These are phyloP conservation scores for Drosophila histrio DNA, from an alignment of 2,888 invertebrate genomes.

Conservation along the genomic window DNA sequence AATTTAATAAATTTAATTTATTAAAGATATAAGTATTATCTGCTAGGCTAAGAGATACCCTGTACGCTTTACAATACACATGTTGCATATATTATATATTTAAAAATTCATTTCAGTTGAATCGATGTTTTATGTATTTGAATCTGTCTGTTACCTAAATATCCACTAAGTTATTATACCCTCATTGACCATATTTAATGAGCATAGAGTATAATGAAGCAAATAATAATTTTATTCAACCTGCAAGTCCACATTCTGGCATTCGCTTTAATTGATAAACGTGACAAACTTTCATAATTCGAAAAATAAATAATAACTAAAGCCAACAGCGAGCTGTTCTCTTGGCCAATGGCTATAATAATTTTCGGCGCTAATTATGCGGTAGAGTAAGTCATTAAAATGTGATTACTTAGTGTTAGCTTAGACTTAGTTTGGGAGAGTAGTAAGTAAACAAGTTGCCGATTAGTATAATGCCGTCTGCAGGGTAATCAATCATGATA, in stretches of 20 bases:
- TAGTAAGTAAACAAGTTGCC: slow-evolving; percentile 31
- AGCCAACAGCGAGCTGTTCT: background rate
- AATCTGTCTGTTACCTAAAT: background rate
- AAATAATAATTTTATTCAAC: slow-evolving; percentile 4
- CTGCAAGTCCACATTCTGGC: slow-evolving; percentile 8
- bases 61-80: too few species aligned
- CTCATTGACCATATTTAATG: background rate
- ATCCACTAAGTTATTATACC: background rate
- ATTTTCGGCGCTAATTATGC: slow-evolving; percentile 52
- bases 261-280: slow-evolving; percentile 55
- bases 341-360: slow-evolving; percentile 37
- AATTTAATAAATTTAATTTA: too few species aligned
- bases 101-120: background rate
- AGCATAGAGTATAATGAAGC: background rate
- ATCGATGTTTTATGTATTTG: background rate
- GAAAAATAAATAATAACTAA: slow-evolving; percentile 8
- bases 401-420: slow-evolving; percentile 36
- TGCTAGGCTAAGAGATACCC: too few species aligned
- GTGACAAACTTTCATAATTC: slow-evolving; percentile 72
- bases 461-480: slow-evolving; percentile 37
- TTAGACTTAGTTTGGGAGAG: background rate
- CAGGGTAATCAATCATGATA: slow-evolving; percentile 42
- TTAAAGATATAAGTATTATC: too few species aligned
- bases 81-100: too few species aligned
- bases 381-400: slow-evolving; percentile 46